phyloP scores from a whole-genome alignment of 2,113 vertebrate genomes.

The Salvelinus sp. region DNA sequence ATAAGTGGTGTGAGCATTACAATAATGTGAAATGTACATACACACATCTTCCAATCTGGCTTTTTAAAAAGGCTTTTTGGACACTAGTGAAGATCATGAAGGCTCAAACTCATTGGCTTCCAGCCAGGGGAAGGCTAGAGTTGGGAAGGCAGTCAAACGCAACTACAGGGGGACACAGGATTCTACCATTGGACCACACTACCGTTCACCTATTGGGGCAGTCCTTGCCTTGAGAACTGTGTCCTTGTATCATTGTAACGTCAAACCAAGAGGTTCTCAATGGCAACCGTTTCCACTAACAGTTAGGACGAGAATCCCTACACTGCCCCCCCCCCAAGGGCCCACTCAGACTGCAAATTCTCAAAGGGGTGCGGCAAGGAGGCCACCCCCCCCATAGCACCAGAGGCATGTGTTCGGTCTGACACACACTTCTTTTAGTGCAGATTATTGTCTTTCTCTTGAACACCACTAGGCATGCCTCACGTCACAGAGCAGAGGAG shows the following conservation, averaged over 20 bases:
- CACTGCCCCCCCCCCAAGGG: neutral
- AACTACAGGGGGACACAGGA: constrained; percentile 14
- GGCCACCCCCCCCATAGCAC: constrained; percentile 67
- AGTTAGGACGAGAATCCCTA: constrained; percentile 2
- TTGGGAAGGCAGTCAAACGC: constrained; percentile 31
- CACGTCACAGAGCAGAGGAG: constrained; percentile 37
- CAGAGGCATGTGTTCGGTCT: constrained; percentile 66
- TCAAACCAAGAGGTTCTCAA: constrained; percentile 17
- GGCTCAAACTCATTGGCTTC: constrained; percentile 54
- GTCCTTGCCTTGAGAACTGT: constrained; percentile 1
- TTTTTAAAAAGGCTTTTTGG: constrained; percentile 81
- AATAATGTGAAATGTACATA: constrained; percentile 85
- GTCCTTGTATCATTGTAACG: constrained; percentile 32
- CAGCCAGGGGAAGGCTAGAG: constrained; percentile 29
- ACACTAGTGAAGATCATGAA: constrained; percentile 58
- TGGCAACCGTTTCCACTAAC: constrained; percentile 7
- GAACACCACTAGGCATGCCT: constrained; percentile 42
- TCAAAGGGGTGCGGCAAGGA: too few relatives aligned
- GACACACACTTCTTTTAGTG: constrained; percentile 75
- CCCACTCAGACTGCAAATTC: too few relatives aligned
- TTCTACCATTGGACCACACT: neutral
- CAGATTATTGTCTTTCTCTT: constrained; percentile 62
- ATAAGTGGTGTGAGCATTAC: constrained; percentile 81
- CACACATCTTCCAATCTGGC: constrained; percentile 82
- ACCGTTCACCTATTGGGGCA: constrained; percentile 10